Conservation (phyloP, 2,797 vertebrate species). For the Premnoplex brunnescens region DNA sequence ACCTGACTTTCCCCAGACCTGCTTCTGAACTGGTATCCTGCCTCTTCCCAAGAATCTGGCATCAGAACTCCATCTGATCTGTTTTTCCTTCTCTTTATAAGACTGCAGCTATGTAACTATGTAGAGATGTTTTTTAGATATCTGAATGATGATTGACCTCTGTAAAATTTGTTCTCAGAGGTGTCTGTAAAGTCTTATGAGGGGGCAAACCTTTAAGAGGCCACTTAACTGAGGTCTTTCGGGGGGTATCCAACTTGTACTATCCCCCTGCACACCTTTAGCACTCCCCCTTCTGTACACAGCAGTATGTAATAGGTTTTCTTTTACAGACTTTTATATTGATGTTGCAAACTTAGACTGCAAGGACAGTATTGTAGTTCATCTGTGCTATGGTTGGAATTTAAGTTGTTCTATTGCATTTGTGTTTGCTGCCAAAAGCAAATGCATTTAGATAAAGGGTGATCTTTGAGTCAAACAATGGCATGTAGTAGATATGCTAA, state of each 20-base stretch:
- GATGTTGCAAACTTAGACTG: neutral
- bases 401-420: neutral
- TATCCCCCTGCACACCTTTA: neutral
- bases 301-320: neutral
- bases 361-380: neutral
- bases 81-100: neutral
- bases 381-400: neutral
- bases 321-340: neutral
- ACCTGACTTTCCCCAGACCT: neutral
- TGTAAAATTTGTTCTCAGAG: neutral
- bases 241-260: neutral
- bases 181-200: neutral
- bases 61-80: neutral
- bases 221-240: neutral
- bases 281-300: neutral
- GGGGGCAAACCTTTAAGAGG: neutral
- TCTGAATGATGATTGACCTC: neutral
- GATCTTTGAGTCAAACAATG: constrained; percentile 23
- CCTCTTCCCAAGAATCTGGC: neutral
- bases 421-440: constrained; percentile 26
- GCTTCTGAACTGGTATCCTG: neutral
- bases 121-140: neutral
- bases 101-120: neutral
- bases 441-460: constrained; percentile 30
- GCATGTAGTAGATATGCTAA: constrained; percentile 46